phyloP scores from a whole-genome alignment of 2,888 invertebrate species.

The Apamea anceps region DNA sequence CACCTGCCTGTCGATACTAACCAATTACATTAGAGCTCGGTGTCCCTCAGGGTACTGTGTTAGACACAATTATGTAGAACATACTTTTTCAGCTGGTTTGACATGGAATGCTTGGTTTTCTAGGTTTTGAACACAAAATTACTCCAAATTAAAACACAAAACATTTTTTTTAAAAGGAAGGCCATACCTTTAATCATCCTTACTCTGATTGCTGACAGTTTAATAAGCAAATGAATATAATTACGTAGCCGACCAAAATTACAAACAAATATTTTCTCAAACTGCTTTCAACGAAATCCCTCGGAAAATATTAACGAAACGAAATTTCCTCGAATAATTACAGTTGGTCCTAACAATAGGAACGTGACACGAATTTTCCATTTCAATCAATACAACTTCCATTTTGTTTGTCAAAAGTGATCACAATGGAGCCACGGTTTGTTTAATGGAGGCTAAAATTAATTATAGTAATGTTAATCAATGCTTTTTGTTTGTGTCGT shows the following conservation, averaged over 20 bases:
- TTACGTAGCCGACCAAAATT: conserved; percentile 36
- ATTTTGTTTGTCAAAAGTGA: conserved; percentile 61
- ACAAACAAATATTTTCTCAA: conserved; percentile 44
- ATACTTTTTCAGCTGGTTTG: background rate
- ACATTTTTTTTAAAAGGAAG: background rate
- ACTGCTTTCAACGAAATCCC: conserved; percentile 13
- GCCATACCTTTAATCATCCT: conserved; percentile 7
- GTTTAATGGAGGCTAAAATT: conserved; percentile 60
- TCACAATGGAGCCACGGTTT: conserved; percentile 50
- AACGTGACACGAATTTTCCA: conserved; percentile 62
- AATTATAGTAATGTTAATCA: conserved; percentile 57
- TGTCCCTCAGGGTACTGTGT: background rate
- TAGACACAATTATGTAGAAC: background rate
- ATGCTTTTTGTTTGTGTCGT: conserved; percentile 34
- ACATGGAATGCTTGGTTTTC: background rate
- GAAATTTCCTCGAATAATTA: conserved; percentile 58
- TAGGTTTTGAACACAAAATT: background rate
- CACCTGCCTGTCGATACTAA: background rate
- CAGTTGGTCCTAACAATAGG: conserved; percentile 45
- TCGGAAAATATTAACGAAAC: conserved; percentile 46
- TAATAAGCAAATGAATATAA: conserved; percentile 50
- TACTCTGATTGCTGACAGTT: background rate
- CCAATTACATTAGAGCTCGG: background rate
- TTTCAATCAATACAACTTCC: conserved; percentile 63
- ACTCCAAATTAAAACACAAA: background rate